A percentile compares a stretch with the other conserved stretches of the same genome.
Conservation (phyloP, 2,113 vertebrate species). For the Peromyscus maniculatus region DNA sequence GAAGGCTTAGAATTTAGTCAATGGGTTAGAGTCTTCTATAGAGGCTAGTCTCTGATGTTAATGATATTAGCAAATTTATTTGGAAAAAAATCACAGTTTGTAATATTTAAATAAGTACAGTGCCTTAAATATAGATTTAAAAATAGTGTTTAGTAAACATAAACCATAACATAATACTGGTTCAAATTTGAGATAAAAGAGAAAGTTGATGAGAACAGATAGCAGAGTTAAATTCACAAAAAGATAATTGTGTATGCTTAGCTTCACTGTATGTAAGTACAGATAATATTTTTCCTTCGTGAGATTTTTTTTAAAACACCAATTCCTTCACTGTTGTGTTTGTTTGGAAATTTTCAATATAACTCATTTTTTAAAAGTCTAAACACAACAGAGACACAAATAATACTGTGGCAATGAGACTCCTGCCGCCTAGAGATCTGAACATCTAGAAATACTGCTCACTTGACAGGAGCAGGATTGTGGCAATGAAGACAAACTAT, state of each 20-base stretch:
- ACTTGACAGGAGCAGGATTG: neutral
- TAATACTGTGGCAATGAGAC: neutral
- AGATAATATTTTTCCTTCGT: neutral
- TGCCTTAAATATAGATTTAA: neutral
- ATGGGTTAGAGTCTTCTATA: neutral
- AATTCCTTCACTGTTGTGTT: neutral
- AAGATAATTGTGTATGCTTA: neutral
- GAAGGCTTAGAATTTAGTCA: neutral
- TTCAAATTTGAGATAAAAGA: slow-evolving; percentile 23
- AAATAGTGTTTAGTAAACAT: neutral
- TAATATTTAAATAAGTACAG: neutral
- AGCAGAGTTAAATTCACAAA: neutral
- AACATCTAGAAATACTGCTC: neutral
- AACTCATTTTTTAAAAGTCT: neutral
- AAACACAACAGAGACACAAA: neutral
- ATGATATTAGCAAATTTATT: neutral
- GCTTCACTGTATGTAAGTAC: neutral
- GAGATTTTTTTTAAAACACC: neutral
- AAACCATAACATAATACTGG: neutral
- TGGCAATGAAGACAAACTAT: neutral
- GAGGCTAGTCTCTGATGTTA: neutral
- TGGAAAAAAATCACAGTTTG: neutral
- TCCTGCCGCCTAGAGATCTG: too few species aligned
- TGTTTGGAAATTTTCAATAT: neutral
- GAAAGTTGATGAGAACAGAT: neutral